Percentiles rank a stretch among this genome's conserved stretches.
These are phyloP conservation scores for Mesorhabditis sp. DNA, from an alignment of 2,888 invertebrate species.

Conservation along the genomic window DNA sequence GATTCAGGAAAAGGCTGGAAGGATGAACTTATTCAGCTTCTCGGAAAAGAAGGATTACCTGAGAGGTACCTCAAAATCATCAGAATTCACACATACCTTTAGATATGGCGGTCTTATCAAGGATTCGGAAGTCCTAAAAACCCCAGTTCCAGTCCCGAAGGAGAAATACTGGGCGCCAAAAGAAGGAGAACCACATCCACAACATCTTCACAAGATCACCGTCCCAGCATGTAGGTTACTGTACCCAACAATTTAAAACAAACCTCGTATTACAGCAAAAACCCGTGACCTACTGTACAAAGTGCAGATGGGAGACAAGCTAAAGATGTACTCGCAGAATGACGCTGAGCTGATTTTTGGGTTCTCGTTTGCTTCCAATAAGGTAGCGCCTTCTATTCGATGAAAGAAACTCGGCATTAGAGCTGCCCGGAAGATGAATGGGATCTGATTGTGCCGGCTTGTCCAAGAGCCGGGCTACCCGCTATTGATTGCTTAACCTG, in stretches of 20 bases:
- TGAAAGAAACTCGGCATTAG: neutral
- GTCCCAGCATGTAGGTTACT: slow-evolving; percentile 28
- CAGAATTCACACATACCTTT: neutral
- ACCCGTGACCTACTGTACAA: slow-evolving; percentile 25
- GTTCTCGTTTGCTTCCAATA: slow-evolving; percentile 28
- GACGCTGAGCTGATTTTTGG: slow-evolving; percentile 34
- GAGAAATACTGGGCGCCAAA: slow-evolving; percentile 35
- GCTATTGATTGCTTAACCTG: slow-evolving; percentile 38
- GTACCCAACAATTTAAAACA: neutral
- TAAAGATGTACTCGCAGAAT: slow-evolving; percentile 36
- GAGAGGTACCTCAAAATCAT: slow-evolving; percentile 15
- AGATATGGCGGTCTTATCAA: slow-evolving; percentile 40
- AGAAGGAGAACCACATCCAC: slow-evolving; percentile 24
- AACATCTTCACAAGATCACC: slow-evolving; percentile 31
- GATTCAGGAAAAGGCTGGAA: slow-evolving; percentile 23
- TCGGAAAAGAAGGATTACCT: slow-evolving; percentile 33
- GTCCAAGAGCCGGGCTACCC: slow-evolving; percentile 33
- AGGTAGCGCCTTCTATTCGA: slow-evolving; percentile 15
- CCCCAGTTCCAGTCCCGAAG: slow-evolving; percentile 29
- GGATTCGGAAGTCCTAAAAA: slow-evolving; percentile 21
- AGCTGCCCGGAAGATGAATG: slow-evolving; percentile 20
- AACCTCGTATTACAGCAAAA: slow-evolving; percentile 19
- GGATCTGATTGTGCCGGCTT: slow-evolving; percentile 26
- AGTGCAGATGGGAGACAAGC: slow-evolving; percentile 22
- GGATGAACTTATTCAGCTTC: slow-evolving; percentile 31